phyloP scores from a whole-genome alignment of 2,888 invertebrate species.

The Drosophila austrosaltans region DNA sequence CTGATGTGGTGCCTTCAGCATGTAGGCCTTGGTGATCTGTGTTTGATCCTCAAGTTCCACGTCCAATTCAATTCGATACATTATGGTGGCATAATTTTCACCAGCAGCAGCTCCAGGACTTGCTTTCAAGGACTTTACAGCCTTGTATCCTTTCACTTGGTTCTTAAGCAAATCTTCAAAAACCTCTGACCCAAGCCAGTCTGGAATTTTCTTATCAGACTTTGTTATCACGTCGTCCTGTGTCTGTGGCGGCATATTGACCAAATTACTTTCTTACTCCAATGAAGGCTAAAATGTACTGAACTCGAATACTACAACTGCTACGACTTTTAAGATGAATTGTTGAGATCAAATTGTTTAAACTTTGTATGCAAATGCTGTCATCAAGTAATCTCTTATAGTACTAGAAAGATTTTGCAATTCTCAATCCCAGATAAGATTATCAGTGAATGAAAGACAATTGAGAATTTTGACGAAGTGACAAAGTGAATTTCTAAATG shows the following conservation, averaged over 20 bases:
- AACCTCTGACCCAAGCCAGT: constrained; percentile 44
- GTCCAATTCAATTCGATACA: constrained; percentile 70
- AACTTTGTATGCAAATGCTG: background rate
- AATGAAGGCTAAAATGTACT: background rate
- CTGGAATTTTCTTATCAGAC: constrained; percentile 20
- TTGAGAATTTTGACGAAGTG: background rate
- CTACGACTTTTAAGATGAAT: background rate
- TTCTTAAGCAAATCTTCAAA: constrained; percentile 41
- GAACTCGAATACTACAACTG: background rate
- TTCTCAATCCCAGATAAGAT: constrained; percentile 3
- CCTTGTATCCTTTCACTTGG: constrained; percentile 36
- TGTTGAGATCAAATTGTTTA: background rate
- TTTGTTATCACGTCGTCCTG: constrained; percentile 17
- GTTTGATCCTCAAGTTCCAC: constrained; percentile 53
- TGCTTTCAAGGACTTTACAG: constrained; percentile 50
- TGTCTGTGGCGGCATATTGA: constrained; percentile 37
- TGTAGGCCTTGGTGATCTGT: constrained; percentile 31
- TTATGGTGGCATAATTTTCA: constrained; percentile 79
- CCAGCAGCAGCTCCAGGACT: constrained; percentile 64
- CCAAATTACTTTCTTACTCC: background rate
- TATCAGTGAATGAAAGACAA: background rate
- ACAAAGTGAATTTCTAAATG: background rate
- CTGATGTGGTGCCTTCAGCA: constrained; percentile 61
- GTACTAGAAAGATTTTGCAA: background rate
- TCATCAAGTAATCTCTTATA: background rate